Conservation (phyloP, 2,797 vertebrate genomes). For the Dendrocincla fuliginosa region DNA sequence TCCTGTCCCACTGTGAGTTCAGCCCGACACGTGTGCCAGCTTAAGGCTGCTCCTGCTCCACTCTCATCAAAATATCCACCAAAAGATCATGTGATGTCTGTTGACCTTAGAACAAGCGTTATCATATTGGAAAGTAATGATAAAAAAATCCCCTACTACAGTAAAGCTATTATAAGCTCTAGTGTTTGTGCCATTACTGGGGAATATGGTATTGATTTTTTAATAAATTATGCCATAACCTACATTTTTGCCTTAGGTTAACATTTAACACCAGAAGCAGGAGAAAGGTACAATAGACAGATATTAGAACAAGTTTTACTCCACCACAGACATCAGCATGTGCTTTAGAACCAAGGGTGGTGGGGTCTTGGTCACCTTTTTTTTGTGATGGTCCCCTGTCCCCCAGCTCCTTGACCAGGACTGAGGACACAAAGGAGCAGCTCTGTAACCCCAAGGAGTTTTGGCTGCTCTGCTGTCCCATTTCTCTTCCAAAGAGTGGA, state of each 20-base stretch:
- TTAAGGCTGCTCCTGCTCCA: background rate
- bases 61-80: background rate
- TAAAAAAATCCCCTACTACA: conserved; percentile 44
- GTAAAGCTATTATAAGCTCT: conserved; percentile 66
- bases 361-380: background rate
- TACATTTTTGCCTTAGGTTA: conserved; percentile 60
- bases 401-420: background rate
- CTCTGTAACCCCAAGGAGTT: background rate
- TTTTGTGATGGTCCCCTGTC: background rate
- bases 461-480: background rate
- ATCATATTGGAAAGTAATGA: conserved; percentile 66
- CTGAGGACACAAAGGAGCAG: background rate
- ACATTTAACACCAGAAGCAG: conserved; percentile 48
- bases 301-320: background rate
- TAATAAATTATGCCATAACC: conserved; percentile 66
- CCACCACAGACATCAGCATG: background rate
- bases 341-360: background rate
- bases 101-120: conserved; percentile 64
- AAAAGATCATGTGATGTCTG: conserved; percentile 35
- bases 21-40: background rate
- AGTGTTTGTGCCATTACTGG: conserved; percentile 61
- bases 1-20: fast-evolving
- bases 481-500: background rate
- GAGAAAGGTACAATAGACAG: background rate
- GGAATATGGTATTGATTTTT: conserved; percentile 70